These are phyloP conservation scores for Tineola bisselliella DNA, from an alignment of 2,888 invertebrate genomes.

Conservation along the genomic window DNA sequence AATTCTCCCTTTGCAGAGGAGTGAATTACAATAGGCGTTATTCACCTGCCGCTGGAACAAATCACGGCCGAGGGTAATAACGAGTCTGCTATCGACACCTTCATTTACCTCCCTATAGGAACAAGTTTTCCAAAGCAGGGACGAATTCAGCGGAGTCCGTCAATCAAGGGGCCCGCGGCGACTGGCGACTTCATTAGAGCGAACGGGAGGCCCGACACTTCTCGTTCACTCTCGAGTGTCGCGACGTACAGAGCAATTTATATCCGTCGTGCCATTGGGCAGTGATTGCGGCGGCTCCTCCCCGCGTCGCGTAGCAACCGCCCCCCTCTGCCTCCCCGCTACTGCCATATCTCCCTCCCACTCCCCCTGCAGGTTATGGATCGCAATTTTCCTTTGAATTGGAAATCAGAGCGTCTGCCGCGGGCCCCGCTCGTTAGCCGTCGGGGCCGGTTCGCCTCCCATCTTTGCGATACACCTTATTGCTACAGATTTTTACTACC, in stretches of 20 bases:
- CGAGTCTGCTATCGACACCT: conserved; percentile 37
- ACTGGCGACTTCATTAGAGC: conserved; percentile 62
- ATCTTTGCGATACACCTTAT: conserved; percentile 50
- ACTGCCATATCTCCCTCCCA: conserved; percentile 42
- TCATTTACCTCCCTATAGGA: conserved; percentile 26
- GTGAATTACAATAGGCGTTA: conserved; percentile 17
- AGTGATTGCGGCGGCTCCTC: conserved; percentile 70
- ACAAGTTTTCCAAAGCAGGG: conserved; percentile 46
- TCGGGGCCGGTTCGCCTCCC: conserved; percentile 28
- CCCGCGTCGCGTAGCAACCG: conserved; percentile 73
- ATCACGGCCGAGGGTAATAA: conserved; percentile 33
- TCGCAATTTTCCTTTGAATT: conserved; percentile 70
- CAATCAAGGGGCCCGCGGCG: conserved; percentile 55
- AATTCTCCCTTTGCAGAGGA: neutral
- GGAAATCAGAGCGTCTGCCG: conserved; percentile 65
- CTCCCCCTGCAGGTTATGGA: conserved; percentile 48
- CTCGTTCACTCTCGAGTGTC: conserved; percentile 51
- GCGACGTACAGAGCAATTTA: conserved; percentile 63
- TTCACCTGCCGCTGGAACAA: conserved; percentile 37
- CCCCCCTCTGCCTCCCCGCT: conserved; percentile 20
- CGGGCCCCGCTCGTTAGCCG: conserved; percentile 53
- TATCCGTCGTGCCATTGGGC: conserved; percentile 70
- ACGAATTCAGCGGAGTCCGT: conserved; percentile 23
- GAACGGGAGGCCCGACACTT: conserved; percentile 34
- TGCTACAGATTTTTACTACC: conserved; percentile 58